These are phyloP conservation scores for Corythoichthys intestinalis DNA, from an alignment of 2,113 vertebrate species.

Conservation along the genomic window DNA sequence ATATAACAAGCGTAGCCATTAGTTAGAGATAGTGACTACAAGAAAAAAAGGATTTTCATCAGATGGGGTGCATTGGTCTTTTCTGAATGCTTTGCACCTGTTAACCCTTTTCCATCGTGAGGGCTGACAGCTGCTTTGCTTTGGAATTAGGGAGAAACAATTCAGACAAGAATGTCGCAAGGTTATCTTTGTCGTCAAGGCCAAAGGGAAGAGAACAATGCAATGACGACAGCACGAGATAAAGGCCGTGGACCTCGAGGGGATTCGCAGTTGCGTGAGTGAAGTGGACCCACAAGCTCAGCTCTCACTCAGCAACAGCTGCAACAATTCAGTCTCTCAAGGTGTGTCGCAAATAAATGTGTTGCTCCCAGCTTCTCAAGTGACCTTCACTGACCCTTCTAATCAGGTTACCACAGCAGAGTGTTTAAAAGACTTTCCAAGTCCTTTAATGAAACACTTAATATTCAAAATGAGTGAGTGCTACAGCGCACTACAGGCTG, in stretches of 20 bases:
- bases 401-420: slow-evolving; percentile 7
- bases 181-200: slow-evolving; percentile 67
- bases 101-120: slow-evolving; percentile 21
- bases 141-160: slow-evolving; percentile 38
- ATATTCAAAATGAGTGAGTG: neutral
- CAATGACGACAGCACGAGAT: slow-evolving; percentile 43
- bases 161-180: slow-evolving; percentile 65
- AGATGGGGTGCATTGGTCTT: neutral
- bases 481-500: no score
- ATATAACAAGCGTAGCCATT: neutral
- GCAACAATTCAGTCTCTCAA: slow-evolving; percentile 24
- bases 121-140: slow-evolving; percentile 29
- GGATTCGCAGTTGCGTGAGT: slow-evolving; percentile 41
- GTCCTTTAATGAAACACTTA: neutral
- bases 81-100: slow-evolving; percentile 40
- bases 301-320: slow-evolving; percentile 46
- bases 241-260: slow-evolving; percentile 25
- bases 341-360: slow-evolving; percentile 9
- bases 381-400: slow-evolving; percentile 23
- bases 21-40: neutral
- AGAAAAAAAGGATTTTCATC: neutral
- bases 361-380: slow-evolving; percentile 11
- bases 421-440: neutral
- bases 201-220: slow-evolving; percentile 55
- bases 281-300: slow-evolving; percentile 41